A percentile compares a stretch with the other conserved stretches of the same genome.
Evolutionary conservation across 2,888 invertebrate genomes (phyloP).

Genomic region (Allolobophora icterica): DNA sequence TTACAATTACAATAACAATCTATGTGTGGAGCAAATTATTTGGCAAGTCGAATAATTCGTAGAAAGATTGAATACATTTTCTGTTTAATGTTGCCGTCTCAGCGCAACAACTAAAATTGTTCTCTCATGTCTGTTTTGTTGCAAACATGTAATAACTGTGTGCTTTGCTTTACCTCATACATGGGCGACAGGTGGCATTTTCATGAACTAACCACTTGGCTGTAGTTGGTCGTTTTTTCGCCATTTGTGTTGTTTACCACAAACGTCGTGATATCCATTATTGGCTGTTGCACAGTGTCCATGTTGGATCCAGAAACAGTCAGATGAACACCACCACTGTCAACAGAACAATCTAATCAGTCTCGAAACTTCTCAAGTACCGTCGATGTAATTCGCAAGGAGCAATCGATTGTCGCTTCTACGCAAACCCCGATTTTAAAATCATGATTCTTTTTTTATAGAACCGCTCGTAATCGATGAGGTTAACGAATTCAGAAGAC

Average conservation of each 20-base stretch:
- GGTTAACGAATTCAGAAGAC: too few relatives aligned
- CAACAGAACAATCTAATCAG: neutral
- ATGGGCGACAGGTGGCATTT: neutral
- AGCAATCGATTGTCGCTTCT: neutral
- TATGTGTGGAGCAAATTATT: too few relatives aligned
- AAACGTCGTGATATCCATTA: conserved; percentile 20
- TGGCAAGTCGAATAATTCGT: too few relatives aligned
- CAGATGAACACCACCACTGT: conserved; percentile 20
- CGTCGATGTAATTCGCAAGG: neutral
- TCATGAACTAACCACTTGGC: neutral
- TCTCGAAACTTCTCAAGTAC: neutral
- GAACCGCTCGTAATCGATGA: too few relatives aligned
- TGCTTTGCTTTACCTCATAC: neutral
- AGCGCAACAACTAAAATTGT: neutral
- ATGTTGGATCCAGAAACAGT: conserved; percentile 7
- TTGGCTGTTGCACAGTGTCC: neutral
- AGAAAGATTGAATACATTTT: too few relatives aligned
- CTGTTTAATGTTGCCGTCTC: too few relatives aligned
- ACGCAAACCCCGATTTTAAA: neutral
- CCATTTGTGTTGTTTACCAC: neutral
- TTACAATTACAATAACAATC: too few relatives aligned
- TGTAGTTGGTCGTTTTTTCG: neutral
- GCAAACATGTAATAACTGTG: neutral
- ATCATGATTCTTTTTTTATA: too few relatives aligned
- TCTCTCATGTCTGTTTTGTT: neutral